A percentile compares a stretch with the other conserved stretches of the same genome.
Conservation (phyloP, 2,888 invertebrate genomes). For the Heliconius aoede region DNA sequence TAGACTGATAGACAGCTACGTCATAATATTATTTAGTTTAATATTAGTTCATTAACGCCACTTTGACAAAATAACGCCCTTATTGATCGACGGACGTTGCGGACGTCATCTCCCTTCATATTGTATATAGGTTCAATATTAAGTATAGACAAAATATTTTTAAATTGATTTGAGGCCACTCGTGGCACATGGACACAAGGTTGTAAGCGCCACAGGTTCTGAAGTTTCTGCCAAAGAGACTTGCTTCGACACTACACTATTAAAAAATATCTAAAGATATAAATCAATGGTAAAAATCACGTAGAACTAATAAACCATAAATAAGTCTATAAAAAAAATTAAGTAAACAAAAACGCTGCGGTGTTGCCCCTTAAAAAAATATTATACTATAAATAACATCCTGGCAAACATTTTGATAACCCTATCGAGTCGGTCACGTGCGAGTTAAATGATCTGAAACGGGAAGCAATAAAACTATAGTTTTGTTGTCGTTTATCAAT, state of each 20-base stretch:
- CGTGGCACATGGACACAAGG: no score
- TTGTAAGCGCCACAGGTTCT: no score
- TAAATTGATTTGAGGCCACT: background rate
- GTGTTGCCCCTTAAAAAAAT: conserved; percentile 43
- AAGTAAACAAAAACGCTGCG: conserved; percentile 46
- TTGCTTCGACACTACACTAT: no score
- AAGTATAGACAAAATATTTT: background rate
- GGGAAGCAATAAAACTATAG: conserved; percentile 78
- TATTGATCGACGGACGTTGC: background rate
- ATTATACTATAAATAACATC: conserved; percentile 63
- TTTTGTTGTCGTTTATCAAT: conserved; percentile 74
- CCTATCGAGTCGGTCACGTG: conserved; percentile 74
- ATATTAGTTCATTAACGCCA: conserved; percentile 1
- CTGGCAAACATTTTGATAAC: conserved; percentile 69
- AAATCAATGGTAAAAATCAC: conserved; percentile 27
- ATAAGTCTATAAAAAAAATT: conserved; percentile 45
- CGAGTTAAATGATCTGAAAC: conserved; percentile 76
- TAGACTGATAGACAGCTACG: conserved; percentile 2
- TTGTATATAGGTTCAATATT: background rate
- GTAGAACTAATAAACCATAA: conserved; percentile 42
- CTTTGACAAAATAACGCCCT: background rate
- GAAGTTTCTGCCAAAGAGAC: no score
- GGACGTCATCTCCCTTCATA: background rate
- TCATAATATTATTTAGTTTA: background rate
- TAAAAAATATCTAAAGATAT: background rate